Evolutionary conservation across 2,113 vertebrate species (phyloP), one percentile per base, ranked within the genome.

Genomic region (Hippoglossus stenolepis): DNA sequence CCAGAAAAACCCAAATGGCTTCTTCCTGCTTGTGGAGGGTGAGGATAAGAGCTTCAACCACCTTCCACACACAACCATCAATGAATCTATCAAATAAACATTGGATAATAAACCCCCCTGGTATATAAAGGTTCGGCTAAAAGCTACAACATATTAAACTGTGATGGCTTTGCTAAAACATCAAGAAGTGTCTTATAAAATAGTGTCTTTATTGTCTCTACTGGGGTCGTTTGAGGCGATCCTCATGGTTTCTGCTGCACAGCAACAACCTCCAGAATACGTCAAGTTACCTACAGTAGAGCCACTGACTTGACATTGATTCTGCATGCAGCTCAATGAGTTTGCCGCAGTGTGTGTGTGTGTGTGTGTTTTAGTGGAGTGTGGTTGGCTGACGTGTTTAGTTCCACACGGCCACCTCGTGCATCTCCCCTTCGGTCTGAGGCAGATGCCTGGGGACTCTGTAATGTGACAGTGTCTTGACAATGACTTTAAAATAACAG

Each of bases 1-100:
- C 17, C 85, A 83, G 79, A 95, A 88, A 85, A 95, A 95, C 84
- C 93, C 93, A 0, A 94, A 90, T 8, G 94, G 95, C n/a, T 95
- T 95, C 90, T 95, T 92, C 85, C 82, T 92, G 64, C 73, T 92
- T 21, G 91, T 92, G 64, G 91, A 92, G 69, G 87, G 91, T 92
- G 73, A 90, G 84, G 75, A 85, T 65, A 64, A n/a, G 20, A 51
- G 69, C 61, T 43, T 61, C 35, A 4, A 26, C 14, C 59, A 49
- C 71, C 59, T 23, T 54, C 17, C 74, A 59, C 51, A 68, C 51
- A 65, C 45, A 54, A 20, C 17, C 14, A 38, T 56, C 64, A 61
- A 35, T 67, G 9, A 24, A 75, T 71, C 58, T 2, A 31, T 38
- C 62, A 58, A 24, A 24, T 40, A 28, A 47, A 65, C 35, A 15